Evolutionary conservation across 2,113 vertebrate species (phyloP).

Genomic region (Gasterosteus nipponicus): DNA sequence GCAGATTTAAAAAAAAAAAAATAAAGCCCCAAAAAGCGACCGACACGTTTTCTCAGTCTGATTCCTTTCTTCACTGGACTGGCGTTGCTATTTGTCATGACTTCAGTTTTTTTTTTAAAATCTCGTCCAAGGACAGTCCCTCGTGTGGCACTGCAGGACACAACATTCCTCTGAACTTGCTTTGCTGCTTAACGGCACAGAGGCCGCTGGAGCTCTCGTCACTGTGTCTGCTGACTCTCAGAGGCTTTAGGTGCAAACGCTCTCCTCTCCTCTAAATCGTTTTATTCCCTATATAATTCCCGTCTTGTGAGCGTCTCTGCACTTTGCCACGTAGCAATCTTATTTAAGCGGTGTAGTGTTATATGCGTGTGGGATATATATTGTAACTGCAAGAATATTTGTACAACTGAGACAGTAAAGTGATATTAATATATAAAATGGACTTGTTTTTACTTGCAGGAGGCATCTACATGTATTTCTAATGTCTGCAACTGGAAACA

Average conservation of each 20-base stretch:
- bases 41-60: neutral
- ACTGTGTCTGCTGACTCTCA: slow-evolving; percentile 12
- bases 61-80: slow-evolving; percentile 23
- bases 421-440: neutral
- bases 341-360: neutral
- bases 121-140: neutral
- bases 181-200: neutral
- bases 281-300: neutral
- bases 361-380: neutral
- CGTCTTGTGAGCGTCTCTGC: neutral
- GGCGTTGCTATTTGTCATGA: slow-evolving; percentile 1
- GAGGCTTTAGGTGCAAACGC: neutral
- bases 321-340: neutral
- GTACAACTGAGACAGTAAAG: neutral
- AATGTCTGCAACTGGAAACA: neutral
- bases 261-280: neutral
- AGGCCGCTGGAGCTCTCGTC: neutral
- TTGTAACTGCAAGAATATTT: neutral
- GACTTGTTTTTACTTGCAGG: neutral
- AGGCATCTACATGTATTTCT: neutral
- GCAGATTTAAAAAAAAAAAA: slow-evolving; percentile 19
- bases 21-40: neutral
- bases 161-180: neutral
- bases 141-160: neutral
- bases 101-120: slow-evolving; percentile 2